phyloP scores from a whole-genome alignment of 2,113 vertebrate species.

The Condylura cristata region DNA sequence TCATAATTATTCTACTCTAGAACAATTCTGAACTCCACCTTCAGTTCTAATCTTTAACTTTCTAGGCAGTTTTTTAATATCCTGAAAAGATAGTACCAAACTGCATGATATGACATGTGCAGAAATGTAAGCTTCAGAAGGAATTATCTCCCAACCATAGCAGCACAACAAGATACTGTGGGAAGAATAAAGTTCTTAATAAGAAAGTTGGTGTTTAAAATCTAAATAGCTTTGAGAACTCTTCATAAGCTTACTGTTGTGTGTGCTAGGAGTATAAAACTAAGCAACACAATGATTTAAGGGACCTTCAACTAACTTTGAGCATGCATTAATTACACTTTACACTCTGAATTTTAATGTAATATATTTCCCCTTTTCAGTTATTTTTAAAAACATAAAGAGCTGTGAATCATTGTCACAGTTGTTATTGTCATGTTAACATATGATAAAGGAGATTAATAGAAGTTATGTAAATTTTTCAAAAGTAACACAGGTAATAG shows the following conservation, averaged over 20 bases:
- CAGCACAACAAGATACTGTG: neutral
- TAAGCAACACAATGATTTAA: neutral
- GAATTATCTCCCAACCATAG: neutral
- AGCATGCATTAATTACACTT: neutral
- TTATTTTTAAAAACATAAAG: neutral
- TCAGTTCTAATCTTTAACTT: neutral
- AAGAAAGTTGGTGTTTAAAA: neutral
- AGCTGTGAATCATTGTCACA: neutral
- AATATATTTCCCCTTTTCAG: neutral
- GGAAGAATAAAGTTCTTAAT: neutral
- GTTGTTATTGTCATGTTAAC: neutral
- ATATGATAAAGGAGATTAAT: neutral
- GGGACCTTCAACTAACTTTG: neutral
- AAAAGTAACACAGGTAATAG: neutral
- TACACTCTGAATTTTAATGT: neutral
- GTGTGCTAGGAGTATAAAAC: neutral
- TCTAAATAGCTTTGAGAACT: neutral
- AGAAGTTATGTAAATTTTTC: neutral
- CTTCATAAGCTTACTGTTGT: neutral
- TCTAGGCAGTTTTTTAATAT: neutral
- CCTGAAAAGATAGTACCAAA: neutral
- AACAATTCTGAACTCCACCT: neutral
- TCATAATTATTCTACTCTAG: neutral
- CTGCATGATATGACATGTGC: neutral
- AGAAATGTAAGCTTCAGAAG: neutral